These are phyloP conservation scores for Acestrorhynchus altus DNA, from an alignment of 2,797 vertebrate genomes.

Conservation along the genomic window DNA sequence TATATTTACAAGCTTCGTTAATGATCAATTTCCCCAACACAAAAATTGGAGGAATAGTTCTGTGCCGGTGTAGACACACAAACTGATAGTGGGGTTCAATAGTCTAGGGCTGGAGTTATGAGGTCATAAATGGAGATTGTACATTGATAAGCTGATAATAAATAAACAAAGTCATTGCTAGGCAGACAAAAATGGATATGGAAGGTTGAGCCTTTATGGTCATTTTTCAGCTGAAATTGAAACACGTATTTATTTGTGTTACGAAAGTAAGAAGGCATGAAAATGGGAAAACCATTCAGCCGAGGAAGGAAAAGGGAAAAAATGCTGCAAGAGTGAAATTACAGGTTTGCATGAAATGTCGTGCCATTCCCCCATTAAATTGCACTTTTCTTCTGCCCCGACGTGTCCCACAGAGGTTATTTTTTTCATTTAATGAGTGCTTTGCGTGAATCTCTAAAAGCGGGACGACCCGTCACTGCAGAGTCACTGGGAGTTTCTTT, in stretches of 20 bases:
- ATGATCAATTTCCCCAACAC: neutral
- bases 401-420: neutral
- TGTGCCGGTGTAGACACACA: neutral
- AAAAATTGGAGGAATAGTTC: neutral
- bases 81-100: slow-evolving; percentile 65
- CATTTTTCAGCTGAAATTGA: neutral
- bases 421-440: neutral
- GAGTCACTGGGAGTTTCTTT: neutral
- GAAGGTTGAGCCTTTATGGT: neutral
- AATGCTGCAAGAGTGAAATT: neutral
- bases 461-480: neutral
- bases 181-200: neutral
- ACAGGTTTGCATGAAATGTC: neutral
- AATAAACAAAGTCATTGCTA: neutral
- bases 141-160: slow-evolving; percentile 22
- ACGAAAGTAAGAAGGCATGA: neutral
- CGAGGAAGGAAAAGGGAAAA: neutral
- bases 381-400: too few species aligned
- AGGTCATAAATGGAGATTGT: slow-evolving; percentile 42
- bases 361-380: neutral
- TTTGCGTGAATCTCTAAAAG: neutral
- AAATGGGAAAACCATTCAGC: neutral
- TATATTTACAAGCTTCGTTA: neutral
- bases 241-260: neutral
- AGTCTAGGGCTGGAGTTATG: slow-evolving; percentile 43